Conservation (phyloP, 2,797 vertebrate species). For the Gymnoscopelus braueri region DNA sequence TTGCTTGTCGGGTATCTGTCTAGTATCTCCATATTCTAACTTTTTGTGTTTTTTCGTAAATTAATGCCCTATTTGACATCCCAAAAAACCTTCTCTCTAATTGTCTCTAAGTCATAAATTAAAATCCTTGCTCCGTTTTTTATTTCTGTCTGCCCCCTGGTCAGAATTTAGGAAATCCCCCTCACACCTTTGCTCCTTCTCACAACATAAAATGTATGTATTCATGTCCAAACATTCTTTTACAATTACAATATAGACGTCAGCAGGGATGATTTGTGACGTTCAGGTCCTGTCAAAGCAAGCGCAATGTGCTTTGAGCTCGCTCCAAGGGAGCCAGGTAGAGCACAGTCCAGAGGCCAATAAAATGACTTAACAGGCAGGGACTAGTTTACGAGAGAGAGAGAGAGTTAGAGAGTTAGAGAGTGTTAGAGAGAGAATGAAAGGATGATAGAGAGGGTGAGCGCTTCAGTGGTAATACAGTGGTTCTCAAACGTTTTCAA, state of each 20-base stretch:
- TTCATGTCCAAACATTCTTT: constrained; percentile 34
- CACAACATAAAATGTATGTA: constrained; percentile 2
- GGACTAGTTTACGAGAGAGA: constrained; percentile 28
- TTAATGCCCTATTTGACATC: too few relatives aligned
- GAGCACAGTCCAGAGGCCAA: constrained; percentile 30
- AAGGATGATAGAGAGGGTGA: constrained; percentile 14
- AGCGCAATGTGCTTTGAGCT: constrained; percentile 39
- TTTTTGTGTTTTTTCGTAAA: too few relatives aligned
- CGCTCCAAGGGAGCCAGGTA: constrained; percentile 27
- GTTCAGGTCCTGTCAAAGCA: constrained; percentile 41
- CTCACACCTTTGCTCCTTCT: constrained; percentile 12
- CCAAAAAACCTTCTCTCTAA: too few relatives aligned
- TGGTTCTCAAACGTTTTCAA: too few relatives aligned
- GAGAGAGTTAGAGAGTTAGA: not conserved
- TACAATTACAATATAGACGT: constrained; percentile 30
- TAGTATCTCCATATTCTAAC: too few relatives aligned
- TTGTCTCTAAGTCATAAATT: constrained; percentile 6
- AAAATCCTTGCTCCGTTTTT: constrained; percentile 1
- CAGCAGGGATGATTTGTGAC: constrained; percentile 27
- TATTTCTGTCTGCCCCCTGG: constrained; percentile 14
- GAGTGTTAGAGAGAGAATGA: not conserved
- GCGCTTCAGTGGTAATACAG: constrained; percentile 33
- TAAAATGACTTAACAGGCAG: constrained; percentile 44
- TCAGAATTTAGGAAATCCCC: constrained; percentile 41
- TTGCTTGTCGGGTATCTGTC: too few relatives aligned